phyloP scores from a whole-genome alignment of 2,888 invertebrate species.

The Archaeoteleia sp. region DNA sequence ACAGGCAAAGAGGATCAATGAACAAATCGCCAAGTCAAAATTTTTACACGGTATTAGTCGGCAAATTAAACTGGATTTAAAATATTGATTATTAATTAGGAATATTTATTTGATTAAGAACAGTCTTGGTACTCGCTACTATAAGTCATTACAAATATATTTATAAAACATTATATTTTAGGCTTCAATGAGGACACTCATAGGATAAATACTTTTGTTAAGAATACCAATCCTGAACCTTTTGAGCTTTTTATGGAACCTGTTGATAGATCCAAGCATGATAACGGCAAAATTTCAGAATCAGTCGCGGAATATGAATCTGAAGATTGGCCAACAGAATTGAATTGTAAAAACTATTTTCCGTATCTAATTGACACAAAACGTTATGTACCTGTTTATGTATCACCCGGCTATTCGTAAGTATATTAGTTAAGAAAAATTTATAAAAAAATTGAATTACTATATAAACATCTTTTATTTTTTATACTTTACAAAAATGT shows the following conservation, averaged over 20 bases:
- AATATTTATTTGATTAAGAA: no score
- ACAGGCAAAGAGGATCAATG: conserved; percentile 76
- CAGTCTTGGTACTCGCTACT: no score
- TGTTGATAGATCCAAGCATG: conserved; percentile 60
- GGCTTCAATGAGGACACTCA: no score
- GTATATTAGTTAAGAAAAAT: conserved; percentile 55
- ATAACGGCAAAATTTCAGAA: conserved; percentile 57
- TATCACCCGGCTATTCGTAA: conserved; percentile 85
- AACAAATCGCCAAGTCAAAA: conserved; percentile 71
- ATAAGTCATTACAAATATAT: no score
- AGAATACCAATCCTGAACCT: conserved; percentile 45
- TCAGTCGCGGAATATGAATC: conserved; percentile 57
- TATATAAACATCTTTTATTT: no score
- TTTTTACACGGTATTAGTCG: conserved; percentile 57
- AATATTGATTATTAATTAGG: no score
- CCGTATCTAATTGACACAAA: conserved; percentile 54
- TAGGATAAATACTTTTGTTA: conserved; percentile 3
- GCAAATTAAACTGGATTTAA: no score
- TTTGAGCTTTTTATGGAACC: conserved; percentile 61
- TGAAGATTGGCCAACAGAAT: conserved; percentile 60
- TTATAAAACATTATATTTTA: no score
- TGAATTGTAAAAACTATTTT: conserved; percentile 57
- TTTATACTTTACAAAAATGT: background rate
- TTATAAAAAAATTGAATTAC: no score
- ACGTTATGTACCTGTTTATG: conserved; percentile 80